These are phyloP conservation scores for Chymomyza procnemis DNA, from an alignment of 2,888 invertebrate species.

Conservation along the genomic window DNA sequence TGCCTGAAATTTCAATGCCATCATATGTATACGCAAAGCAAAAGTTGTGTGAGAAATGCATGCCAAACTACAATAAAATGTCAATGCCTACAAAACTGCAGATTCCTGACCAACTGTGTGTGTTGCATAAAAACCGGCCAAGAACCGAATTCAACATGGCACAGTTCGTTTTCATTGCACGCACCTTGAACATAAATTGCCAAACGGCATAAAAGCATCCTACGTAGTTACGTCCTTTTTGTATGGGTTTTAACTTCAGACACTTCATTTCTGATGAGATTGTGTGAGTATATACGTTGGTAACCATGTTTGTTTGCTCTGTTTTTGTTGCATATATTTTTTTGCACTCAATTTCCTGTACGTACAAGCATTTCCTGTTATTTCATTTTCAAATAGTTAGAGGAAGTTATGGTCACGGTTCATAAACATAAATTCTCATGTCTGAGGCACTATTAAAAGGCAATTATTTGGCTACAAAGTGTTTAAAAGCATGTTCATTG, in stretches of 20 bases:
- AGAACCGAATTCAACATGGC: slow-evolving; percentile 23
- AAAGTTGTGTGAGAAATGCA: slow-evolving; percentile 44
- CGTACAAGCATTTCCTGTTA: slow-evolving; percentile 65
- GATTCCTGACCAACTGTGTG: slow-evolving; percentile 22
- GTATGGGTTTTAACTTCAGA: background rate
- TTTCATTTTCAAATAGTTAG: slow-evolving; percentile 65
- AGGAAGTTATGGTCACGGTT: slow-evolving; percentile 17
- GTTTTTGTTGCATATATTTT: slow-evolving; percentile 34
- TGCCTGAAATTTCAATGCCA: slow-evolving; percentile 49
- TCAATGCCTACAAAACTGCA: slow-evolving; percentile 65
- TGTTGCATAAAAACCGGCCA: slow-evolving; percentile 10
- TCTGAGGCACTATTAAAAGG: slow-evolving; percentile 54
- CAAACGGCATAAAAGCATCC: background rate
- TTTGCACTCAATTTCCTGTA: slow-evolving; percentile 69
- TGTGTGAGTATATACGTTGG: slow-evolving; percentile 13
- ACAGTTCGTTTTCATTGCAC: slow-evolving; percentile 61
- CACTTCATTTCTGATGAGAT: background rate
- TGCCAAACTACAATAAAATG: slow-evolving; percentile 64
- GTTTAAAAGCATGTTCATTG: slow-evolving; percentile 22
- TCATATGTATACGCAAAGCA: slow-evolving; percentile 39
- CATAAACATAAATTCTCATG: slow-evolving; percentile 19
- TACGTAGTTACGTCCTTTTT: background rate
- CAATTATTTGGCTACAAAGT: slow-evolving; percentile 49
- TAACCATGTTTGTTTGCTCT: slow-evolving; percentile 63
- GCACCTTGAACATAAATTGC: slow-evolving; percentile 54